Conservation (phyloP, 2,797 vertebrate species). For the Vireo griseus region DNA sequence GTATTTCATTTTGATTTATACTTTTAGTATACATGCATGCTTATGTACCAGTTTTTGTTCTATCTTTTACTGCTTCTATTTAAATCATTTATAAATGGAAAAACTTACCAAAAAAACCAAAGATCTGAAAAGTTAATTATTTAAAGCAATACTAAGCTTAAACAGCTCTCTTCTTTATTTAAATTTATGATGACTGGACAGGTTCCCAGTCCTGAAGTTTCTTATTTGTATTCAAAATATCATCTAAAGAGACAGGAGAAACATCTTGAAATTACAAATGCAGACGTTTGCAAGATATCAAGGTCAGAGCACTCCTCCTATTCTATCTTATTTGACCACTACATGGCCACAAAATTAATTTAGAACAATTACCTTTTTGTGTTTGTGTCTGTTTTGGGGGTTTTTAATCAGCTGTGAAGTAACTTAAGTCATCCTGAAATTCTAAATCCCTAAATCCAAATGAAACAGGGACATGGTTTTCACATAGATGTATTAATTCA, state of each 20-base stretch:
- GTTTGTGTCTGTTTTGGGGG: rapidly evolving
- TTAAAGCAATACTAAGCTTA: neutral
- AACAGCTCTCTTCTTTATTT: neutral
- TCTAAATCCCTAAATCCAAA: neutral
- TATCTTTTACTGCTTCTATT: neutral
- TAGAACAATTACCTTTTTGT: neutral
- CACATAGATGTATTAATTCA: neutral
- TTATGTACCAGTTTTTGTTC: neutral
- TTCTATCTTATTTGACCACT: neutral
- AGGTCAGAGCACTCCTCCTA: neutral
- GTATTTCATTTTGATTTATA: neutral
- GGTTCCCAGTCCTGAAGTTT: neutral
- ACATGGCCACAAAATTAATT: neutral
- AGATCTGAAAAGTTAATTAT: neutral
- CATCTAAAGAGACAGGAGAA: neutral
- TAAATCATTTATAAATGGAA: neutral
- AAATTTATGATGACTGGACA: neutral
- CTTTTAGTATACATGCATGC: neutral
- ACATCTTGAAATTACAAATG: neutral
- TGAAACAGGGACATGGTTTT: neutral
- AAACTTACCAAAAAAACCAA: neutral
- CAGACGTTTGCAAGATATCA: neutral
- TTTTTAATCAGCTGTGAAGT: neutral
- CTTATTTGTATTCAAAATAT: neutral
- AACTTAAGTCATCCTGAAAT: neutral